Base-by-base conservation (phyloP, 2,888 invertebrate genomes). In the Orthosia cruda region DNA sequence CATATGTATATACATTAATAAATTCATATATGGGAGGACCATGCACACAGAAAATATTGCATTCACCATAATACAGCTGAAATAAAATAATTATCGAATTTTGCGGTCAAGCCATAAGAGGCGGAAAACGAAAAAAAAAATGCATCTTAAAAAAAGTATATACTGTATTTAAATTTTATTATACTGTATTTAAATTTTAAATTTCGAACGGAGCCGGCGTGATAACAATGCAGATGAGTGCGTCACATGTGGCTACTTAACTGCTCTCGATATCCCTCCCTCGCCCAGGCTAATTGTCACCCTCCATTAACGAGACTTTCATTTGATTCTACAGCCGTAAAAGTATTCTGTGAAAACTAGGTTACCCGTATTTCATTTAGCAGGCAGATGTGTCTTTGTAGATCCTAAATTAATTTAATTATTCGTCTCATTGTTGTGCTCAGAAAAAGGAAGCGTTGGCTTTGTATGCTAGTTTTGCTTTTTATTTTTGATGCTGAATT, bases 151-250 rank as follows among this genome's bases (percentile, higher is more conserved):
- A 95, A 94, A 94, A 94, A 93, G 91, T 26, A 26, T 26, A 26
- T 26, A 3, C 26, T 26, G 26, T 26, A 26, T 26, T 26, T 26
- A 26, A 26, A n/a, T n/a, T n/a, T n/a, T 5, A 7, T 7, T 92
- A 92, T 92, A 93, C 93, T 92, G 91, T 92, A 90, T 93, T 95
- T 93, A 95, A 95, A n/a, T n/a, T n/a, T n/a, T n/a, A n/a, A n/a
- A 94, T 93, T 94, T 93, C 92, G 94, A 94, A 94, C 92, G 92
- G 45, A 50, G 80, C 52, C 45, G 89, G 89, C 84, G 85, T 87
- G 91, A 90, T 86, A 90, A 90, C 89, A 92, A 94, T 95, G 95
- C 93, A 95, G 94, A 95, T 95, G 94, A 95, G 94, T 95, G 94
- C 95, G 95, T 94, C 94, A 95, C 93, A 91, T 93, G 94, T 90